Evolutionary conservation across 2,113 vertebrate genomes (phyloP).

Genomic region (Dromas ardeola): DNA sequence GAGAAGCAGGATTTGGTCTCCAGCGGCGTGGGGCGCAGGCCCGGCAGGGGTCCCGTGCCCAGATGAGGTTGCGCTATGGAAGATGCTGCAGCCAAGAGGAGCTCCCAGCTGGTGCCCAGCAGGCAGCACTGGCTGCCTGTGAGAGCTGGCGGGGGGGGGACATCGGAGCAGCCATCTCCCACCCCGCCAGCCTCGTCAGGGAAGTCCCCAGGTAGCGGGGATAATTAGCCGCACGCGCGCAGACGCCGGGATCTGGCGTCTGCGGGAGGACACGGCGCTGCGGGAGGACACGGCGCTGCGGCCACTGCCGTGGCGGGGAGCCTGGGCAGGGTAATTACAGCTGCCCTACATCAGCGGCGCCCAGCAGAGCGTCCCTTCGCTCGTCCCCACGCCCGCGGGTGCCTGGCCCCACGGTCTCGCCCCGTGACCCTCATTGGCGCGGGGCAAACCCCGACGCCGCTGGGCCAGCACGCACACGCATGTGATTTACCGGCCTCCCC

Average conservation of each 20-base stretch:
- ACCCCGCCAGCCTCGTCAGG: background rate
- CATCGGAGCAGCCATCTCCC: background rate
- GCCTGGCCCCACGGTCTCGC: background rate
- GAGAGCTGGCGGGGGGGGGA: background rate
- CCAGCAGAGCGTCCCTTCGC: background rate
- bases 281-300: background rate
- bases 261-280: background rate
- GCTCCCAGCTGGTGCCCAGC: background rate
- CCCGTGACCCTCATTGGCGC: background rate
- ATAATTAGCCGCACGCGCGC: background rate
- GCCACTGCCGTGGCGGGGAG: background rate
- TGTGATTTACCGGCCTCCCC: background rate
- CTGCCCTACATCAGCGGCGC: background rate
- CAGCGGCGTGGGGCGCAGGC: fast-evolving
- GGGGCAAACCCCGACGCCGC: background rate
- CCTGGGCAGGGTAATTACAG: background rate
- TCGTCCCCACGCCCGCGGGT: fast-evolving
- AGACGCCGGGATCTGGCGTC: background rate
- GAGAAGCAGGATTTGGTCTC: background rate
- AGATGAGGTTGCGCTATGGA: fast-evolving
- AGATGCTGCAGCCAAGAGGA: background rate
- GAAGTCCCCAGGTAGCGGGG: background rate
- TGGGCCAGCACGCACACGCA: background rate
- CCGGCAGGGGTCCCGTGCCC: fast-evolving
- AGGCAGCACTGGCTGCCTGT: background rate